Percentiles rank a stretch among this genome's conserved stretches.
Conservation (phyloP, 2,888 invertebrate species). For the Dryocosmus kuriphilus region DNA sequence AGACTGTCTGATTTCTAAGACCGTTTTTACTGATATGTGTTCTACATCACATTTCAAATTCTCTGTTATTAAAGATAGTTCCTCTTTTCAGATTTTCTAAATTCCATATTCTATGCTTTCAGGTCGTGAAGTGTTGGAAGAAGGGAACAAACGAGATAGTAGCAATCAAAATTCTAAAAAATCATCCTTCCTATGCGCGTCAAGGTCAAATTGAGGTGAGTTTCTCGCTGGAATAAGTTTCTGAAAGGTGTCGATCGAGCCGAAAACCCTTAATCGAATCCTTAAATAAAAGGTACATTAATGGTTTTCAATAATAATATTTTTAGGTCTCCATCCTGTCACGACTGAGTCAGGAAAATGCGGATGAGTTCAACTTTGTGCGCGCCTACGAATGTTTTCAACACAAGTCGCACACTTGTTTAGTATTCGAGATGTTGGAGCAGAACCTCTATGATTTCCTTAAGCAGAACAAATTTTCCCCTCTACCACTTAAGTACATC, state of each 20-base stretch:
- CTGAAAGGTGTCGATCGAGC: not conserved
- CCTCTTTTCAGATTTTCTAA: not conserved
- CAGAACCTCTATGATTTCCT: slow-evolving; percentile 99
- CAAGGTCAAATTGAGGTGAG: slow-evolving; percentile 99
- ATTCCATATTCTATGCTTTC: slow-evolving; percentile 63
- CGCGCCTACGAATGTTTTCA: slow-evolving; percentile 99
- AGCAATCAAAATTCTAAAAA: slow-evolving; percentile 99
- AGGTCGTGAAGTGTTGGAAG: slow-evolving; percentile 99
- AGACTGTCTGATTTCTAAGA: slow-evolving; percentile 63
- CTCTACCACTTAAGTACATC: slow-evolving; percentile 98
- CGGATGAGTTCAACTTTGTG: slow-evolving; percentile 99
- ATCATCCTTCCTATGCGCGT: slow-evolving; percentile 99
- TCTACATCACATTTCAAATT: not conserved
- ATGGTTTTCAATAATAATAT: slow-evolving; percentile 1
- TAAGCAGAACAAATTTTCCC: slow-evolving; percentile 99
- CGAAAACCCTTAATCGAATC: too few relatives aligned
- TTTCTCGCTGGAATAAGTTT: slow-evolving; percentile 31
- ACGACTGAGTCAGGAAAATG: slow-evolving; percentile 96
- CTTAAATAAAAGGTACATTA: too few relatives aligned
- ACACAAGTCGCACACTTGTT: slow-evolving; percentile 99
- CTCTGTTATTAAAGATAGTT: not conserved
- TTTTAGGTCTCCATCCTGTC: slow-evolving; percentile 91
- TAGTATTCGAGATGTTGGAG: slow-evolving; percentile 99
- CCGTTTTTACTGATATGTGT: slow-evolving; percentile 48
- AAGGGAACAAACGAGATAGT: slow-evolving; percentile 99